Base-by-base conservation (phyloP, 2,888 invertebrate species). In the Amaurobius ferox region DNA sequence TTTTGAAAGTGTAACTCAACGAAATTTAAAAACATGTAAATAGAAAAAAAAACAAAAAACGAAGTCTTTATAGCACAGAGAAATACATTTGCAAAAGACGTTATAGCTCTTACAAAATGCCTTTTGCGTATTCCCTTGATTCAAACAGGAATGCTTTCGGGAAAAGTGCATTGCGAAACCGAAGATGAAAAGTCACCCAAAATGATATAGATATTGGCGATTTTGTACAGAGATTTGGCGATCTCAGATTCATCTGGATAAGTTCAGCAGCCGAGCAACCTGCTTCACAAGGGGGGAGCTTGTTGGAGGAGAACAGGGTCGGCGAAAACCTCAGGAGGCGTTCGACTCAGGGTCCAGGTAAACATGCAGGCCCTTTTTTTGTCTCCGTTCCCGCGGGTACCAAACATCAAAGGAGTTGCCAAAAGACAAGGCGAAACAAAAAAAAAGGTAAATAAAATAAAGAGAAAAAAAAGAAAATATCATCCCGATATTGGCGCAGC, bases 401-500 rank as follows among this genome's bases (percentile, higher is more conserved):
- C 64, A 74, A 83, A 72, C 77, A 77, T 77, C 77, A 81, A 85
- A 85, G 77, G 72, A 72, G 71, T 70, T 76, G 76, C 81, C 71
- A 83, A 83, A 81, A 81, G 83, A 83, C 83, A 83, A 66, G 83
- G 77, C 71, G 71, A 48, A 68, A 44, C 70, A 66, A 48, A 83
- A 74, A 83, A 64, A 66, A 78, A 77, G 72, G 71, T 48, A 68
- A 44, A 71, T 39, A 44, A 83, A 73, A 77, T 55, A 64, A 71
- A 77, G 44, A 70, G 64, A 64, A 39, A 76, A 62, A 62, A 76
- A 73, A 83, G 64, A 66, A 78, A 77, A 78, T 77, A 77, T 72
- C 71, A 85, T 85, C 72, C 77, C 83, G 71, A 85, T 85, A 85
- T 78, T 85, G 77, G 83, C 83, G 83, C 83, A 85, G 83, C 83